Conservation (phyloP, 1,140 invertebrate genomes). For the Zaprionus inermis region DNA sequence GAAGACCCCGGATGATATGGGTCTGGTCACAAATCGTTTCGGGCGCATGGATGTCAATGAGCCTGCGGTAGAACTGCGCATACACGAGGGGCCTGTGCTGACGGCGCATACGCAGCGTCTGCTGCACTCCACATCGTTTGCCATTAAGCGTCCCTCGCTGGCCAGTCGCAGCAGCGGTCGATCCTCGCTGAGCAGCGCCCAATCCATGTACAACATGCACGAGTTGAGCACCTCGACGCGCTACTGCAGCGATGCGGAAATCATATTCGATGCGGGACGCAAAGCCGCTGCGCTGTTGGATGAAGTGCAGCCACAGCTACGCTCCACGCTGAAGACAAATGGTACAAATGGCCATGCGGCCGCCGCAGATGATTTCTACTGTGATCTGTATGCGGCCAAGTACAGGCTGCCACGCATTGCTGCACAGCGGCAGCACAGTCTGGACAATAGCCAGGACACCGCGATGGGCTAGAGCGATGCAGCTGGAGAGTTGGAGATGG, state of each 20-base stretch:
- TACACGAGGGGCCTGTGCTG: conserved; percentile 60
- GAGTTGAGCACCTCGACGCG: conserved; percentile 58
- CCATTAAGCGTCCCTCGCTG: conserved; percentile 77
- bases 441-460: conserved; percentile 52
- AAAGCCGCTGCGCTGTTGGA: conserved; percentile 73
- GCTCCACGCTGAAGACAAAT: conserved; percentile 63
- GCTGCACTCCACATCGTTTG: conserved; percentile 78
- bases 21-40: conserved; percentile 66
- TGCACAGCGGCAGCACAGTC: conserved; percentile 60
- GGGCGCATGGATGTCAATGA: conserved; percentile 38
- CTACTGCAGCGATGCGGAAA: conserved; percentile 64
- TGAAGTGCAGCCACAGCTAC: conserved; percentile 69
- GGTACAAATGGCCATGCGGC: conserved; percentile 35
- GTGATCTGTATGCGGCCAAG: conserved; percentile 64
- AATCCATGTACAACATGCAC: conserved; percentile 77
- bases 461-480: conserved; percentile 40
- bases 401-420: conserved; percentile 61
- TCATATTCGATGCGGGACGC: conserved; percentile 66
- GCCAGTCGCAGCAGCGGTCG: conserved; percentile 68
- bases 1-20: conserved; percentile 59
- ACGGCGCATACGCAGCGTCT: conserved; percentile 65
- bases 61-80: conserved; percentile 55
- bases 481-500: too few species aligned
- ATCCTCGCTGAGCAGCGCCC: conserved; percentile 71
- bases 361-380: conserved; percentile 64